Percentiles rank a stretch among this genome's conserved stretches.
phyloP scores from a whole-genome alignment of 2,113 vertebrate genomes.

The Rhodinocichla rosea region DNA sequence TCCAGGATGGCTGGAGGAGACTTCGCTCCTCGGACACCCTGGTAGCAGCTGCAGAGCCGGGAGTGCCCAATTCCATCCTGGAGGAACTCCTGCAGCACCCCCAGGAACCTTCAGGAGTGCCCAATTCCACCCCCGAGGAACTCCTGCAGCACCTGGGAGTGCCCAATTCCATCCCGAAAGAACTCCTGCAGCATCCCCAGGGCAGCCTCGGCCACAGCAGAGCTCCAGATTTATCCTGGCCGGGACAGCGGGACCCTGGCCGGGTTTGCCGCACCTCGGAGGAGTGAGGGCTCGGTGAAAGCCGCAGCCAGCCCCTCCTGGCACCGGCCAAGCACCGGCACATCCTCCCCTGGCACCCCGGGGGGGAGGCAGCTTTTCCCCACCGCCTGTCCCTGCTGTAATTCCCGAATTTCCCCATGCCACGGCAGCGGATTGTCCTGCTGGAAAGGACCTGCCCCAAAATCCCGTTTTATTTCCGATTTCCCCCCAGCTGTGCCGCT shows the following conservation, averaged over 20 bases:
- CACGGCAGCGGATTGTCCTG: neutral
- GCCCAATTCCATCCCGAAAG: neutral
- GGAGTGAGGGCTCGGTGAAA: neutral
- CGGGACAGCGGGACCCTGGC: rapidly evolving
- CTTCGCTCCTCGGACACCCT: rapidly evolving
- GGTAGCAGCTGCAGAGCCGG: neutral
- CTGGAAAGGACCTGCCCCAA: neutral
- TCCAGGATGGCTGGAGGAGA: neutral
- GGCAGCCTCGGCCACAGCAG: neutral
- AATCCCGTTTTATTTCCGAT: rapidly evolving
- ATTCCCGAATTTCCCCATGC: neutral
- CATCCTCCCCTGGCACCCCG: rapidly evolving
- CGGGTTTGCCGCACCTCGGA: neutral
- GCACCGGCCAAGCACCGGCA: neutral
- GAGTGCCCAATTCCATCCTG: neutral
- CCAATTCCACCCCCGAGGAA: too few species aligned
- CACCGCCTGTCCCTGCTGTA: neutral
- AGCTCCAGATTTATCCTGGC: rapidly evolving
- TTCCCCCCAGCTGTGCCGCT: neutral
- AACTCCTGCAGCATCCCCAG: neutral
- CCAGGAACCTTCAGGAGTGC: neutral
- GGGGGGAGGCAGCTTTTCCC: neutral
- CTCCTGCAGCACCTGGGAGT: neutral
- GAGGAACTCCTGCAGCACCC: neutral
- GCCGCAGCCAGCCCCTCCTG: neutral